These are phyloP conservation scores for Varecia variegata DNA, from an alignment of 2,797 vertebrate genomes.

Conservation along the genomic window DNA sequence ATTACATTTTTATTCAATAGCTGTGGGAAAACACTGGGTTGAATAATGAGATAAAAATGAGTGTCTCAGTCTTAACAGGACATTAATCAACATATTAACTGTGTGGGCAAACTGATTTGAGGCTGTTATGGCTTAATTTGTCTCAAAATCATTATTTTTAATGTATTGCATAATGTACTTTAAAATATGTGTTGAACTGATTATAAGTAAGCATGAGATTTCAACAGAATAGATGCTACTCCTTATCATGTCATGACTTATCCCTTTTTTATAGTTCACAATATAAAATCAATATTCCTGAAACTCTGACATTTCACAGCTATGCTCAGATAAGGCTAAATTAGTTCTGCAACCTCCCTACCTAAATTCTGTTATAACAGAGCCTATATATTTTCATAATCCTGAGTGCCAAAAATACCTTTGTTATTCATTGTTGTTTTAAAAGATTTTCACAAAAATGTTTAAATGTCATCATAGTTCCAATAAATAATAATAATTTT, in stretches of 20 bases:
- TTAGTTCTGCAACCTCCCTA: slow-evolving; percentile 67
- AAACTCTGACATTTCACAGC: slow-evolving; percentile 71
- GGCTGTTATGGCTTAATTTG: slow-evolving; percentile 84
- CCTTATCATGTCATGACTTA: slow-evolving; percentile 46
- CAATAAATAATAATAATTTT: slow-evolving; percentile 26
- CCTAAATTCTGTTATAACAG: slow-evolving; percentile 52
- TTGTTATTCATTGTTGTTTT: not conserved
- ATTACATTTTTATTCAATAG: slow-evolving; percentile 86
- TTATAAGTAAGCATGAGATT: slow-evolving; percentile 68
- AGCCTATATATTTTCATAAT: slow-evolving; percentile 40
- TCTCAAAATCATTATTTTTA: slow-evolving; percentile 87
- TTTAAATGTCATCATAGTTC: slow-evolving; percentile 24
- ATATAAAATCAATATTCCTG: slow-evolving; percentile 58
- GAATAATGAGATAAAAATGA: slow-evolving; percentile 88
- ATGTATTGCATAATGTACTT: slow-evolving; percentile 82
- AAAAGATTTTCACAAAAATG: slow-evolving; percentile 24
- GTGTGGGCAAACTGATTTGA: slow-evolving; percentile 87
- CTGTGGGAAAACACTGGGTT: slow-evolving; percentile 83
- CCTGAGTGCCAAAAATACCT: slow-evolving; percentile 8
- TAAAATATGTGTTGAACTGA: slow-evolving; percentile 73
- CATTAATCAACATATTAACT: slow-evolving; percentile 89
- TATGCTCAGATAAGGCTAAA: slow-evolving; percentile 68
- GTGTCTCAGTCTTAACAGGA: slow-evolving; percentile 84
- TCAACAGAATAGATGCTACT: not conserved
- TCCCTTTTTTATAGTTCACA: slow-evolving; percentile 61